Evolutionary conservation across 2,113 vertebrate genomes (phyloP), one percentile per base, ranked within the genome.

Genomic region (Boleophthalmus pectinirostris): DNA sequence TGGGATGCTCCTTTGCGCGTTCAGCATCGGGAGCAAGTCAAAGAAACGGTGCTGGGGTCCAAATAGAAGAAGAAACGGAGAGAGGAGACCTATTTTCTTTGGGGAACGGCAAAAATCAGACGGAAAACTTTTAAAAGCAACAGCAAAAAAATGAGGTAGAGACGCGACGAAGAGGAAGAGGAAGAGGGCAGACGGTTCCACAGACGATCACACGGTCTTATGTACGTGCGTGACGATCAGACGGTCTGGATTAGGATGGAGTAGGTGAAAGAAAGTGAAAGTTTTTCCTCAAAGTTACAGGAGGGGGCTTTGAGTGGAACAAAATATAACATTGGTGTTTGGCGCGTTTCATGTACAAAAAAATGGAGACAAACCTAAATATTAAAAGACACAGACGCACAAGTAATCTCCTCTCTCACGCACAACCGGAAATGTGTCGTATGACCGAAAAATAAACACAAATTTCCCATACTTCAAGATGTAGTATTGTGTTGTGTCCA

Each of bases 1-100:
- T 87, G 89, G 90, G 89, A 88, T 81, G 67, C 79, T 85, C 82
- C 84, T 88, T 80, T 85, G 89, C 87, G 86, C 84, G 72, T 88
- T 90, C 90, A 86, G 90, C 86, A 89, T 72, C 84, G 74, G 74
- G 85, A 79, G 75, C n/a, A 23, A 1, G 23, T 10, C 38, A 58
- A 58, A 58, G 69, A 82, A 77, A 85, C 51, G 81, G 85, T 85
- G 86, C 88, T 86, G 82, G n/a, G 15, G 66, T 82, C 81, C 84
- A 85, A 81, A 72, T 18, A 24, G 24, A 29, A 11, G 73, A 67
- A 72, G 35, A 68, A 46, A 77, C 81, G 81, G 72, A 87, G 79
- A 66, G 61, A 81, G 84, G 73, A 88, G 82, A 86, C 86, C 90
- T 85, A 86, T 80, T 89, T 91, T 87, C 79, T 90, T 80, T 80